Evolutionary conservation across 2,113 vertebrate species (phyloP), one percentile per base, ranked within the genome.

Genomic region (Ciconia maguari): DNA sequence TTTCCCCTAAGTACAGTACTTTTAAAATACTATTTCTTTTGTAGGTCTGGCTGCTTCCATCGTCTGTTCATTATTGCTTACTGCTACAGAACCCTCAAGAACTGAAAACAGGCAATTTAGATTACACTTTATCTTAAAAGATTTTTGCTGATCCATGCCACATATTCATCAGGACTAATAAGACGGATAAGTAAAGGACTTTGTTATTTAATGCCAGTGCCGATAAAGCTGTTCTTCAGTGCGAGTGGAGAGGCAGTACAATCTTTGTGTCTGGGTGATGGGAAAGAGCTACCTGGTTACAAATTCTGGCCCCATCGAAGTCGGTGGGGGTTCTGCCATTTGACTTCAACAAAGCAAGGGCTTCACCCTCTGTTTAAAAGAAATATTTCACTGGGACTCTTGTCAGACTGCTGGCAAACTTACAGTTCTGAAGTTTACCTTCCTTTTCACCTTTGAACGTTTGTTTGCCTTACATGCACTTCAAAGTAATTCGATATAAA

Each of bases 1-100:
- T 89, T 61, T 20, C 54, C 78, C n/a, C 38, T 68, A 90, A 91
- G 71, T 93, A 84, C n/a, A 83, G 75, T 77, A 36, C 75, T 94
- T 93, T 89, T 68, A 94, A 96, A 96, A 95, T 91, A 42, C 69
- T 83, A 11, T 92, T 97, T 80, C 96, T 93, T 88, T 93, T 85
- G 87, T 95, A 98, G 97, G 97, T 98, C 94, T 97, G 97, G 93
- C 97, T 98, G 95, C 81, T 97, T 82, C 97, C 97, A 34, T 97
- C 97, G 1, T 97, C 98, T 61, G 96, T 98, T 87, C 87, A 8
- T 62, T 95, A 96, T 74, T 98, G 97, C 96, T 88, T 90, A 32
- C 94, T 89, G 89, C 96, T 97, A 1, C 94, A 95, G 93, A 75
- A 66, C 87, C 91, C 78, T 87, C 89, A 17, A 49, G 89, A 88